Conservation (phyloP, 2,113 vertebrate species). For the Prietella phreatophila region DNA sequence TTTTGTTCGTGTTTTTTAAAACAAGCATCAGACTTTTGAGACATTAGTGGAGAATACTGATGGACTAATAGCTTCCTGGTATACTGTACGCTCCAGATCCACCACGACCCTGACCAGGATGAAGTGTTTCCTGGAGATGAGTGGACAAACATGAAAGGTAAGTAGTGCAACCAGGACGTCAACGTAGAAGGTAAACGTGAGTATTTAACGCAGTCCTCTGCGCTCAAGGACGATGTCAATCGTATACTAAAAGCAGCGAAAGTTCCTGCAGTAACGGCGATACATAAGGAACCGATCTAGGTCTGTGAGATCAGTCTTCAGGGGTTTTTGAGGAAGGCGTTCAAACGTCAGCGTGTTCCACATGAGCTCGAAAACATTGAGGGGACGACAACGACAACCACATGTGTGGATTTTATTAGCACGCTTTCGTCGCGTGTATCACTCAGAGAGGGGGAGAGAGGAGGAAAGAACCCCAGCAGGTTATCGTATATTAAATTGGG, state of each 20-base stretch:
- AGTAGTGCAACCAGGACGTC: neutral
- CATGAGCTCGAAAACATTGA: neutral
- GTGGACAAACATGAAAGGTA: neutral
- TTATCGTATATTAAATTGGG: neutral
- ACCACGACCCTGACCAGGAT: neutral
- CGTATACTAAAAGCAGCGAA: neutral
- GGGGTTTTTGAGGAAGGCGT: no score
- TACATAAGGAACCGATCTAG: neutral
- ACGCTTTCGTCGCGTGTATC: neutral
- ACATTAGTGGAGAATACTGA: neutral
- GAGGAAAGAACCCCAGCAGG: neutral
- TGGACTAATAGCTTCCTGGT: neutral
- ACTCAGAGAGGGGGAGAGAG: neutral
- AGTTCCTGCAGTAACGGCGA: neutral
- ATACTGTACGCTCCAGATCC: neutral
- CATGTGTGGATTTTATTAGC: neutral
- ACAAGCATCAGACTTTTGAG: neutral
- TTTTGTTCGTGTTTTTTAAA: neutral
- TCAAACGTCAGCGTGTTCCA: neutral
- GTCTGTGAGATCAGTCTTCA: neutral
- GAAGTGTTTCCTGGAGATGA: neutral
- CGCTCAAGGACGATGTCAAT: neutral
- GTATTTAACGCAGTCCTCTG: neutral
- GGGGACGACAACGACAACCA: no score
- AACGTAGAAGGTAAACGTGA: neutral